Evolutionary conservation across 2,113 vertebrate genomes (phyloP).

Genomic region (Pangasianodon hypophthalmus): DNA sequence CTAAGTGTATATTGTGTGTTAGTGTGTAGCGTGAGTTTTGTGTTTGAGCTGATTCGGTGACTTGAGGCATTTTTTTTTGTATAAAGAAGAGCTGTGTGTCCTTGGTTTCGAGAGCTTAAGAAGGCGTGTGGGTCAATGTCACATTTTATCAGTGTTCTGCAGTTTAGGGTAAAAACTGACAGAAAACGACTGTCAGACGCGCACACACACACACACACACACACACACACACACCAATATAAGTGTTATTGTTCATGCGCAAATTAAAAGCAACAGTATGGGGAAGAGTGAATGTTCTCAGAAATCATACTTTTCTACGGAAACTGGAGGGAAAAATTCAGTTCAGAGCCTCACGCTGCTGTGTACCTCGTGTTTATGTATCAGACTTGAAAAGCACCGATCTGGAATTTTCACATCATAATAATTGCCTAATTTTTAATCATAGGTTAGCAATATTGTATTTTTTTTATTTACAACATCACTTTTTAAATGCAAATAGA

Average conservation of each 20-base stretch:
- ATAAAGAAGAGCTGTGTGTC: background rate
- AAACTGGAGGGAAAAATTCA: background rate
- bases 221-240: background rate
- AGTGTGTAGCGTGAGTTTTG: background rate
- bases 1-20: background rate
- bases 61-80: background rate
- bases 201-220: background rate
- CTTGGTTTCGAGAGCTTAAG: constrained; percentile 28
- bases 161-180: constrained; percentile 19
- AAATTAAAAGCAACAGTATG: background rate
- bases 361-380: background rate
- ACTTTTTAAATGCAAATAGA: no score
- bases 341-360: background rate
- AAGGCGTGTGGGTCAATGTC: constrained; percentile 33
- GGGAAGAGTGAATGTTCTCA: background rate
- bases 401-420: no score
- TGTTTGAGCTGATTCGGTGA: background rate
- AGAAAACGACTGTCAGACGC: background rate
- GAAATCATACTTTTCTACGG: background rate
- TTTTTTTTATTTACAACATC: no score
- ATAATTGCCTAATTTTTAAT: no score
- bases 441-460: no score
- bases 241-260: background rate
- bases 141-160: constrained; percentile 18
- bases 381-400: background rate